Base-by-base conservation (phyloP, 2,888 invertebrate species). In the Acronicta leporina region DNA sequence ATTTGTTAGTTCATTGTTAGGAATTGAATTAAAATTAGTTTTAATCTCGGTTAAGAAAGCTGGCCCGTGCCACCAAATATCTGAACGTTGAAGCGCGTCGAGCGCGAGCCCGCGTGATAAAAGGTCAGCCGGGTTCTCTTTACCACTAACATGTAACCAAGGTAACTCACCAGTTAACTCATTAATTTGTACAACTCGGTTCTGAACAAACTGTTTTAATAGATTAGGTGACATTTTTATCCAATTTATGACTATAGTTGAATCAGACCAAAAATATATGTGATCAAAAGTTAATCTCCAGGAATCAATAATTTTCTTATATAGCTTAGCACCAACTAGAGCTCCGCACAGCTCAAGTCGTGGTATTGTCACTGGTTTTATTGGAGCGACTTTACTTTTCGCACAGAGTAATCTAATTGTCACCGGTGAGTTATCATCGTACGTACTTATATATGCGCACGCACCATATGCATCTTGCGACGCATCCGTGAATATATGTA, bases 361-460 rank as follows among this genome's bases (percentile, higher is more conserved):
- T 2, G 77, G 77, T 14, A 80, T 61, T 4, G 53, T 68, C 6
- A 63, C 40, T 8, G 63, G 46, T 47, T 79, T 80, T 0, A 69
- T 15, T 0, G 81, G 78, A 8, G 81, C 77, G 4, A 82, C 74
- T 30, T 73, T 75, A n/a, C 69, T 51, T 51, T 82, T 84, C 0
- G 80, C 68, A 46, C 70, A 70, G 14, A 82, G 42, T 14, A 83
- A 57, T 0, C 61, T 52, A 1, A 72, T 48, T 5, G 52, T 50
- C 5, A 73, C 48, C 8, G 13, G 48, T 30, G 14, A 47, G 14
- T 27, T 33, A 5, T 56, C 13, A 11, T 33, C 9, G 25, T 38
- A 57, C 0, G 61, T 58, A 42, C 73, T 62, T 14, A 81, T 20
- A 51, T 78, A 81, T 2, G 68, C 67, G n/a, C 70, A 72, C 6